Evolutionary conservation across 1,140 invertebrate genomes (phyloP).

Genomic region (Rhagoletis pomonella): DNA sequence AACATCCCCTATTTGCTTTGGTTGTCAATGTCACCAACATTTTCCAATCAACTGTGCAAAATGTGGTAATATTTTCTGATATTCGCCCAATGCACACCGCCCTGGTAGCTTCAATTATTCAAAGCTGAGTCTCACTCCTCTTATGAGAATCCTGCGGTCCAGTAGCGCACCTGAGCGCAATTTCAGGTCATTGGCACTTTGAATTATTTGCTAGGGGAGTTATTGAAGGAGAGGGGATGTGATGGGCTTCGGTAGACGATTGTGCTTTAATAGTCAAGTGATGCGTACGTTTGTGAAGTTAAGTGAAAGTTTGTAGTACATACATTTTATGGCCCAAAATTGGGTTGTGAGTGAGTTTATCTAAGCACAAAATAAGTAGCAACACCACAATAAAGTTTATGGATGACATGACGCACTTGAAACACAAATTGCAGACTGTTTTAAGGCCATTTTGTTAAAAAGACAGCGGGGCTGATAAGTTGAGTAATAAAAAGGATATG

Average conservation of each 20-base stretch:
- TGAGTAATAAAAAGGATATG: too few relatives aligned
- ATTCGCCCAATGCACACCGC: conserved; percentile 1
- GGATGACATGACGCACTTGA: background rate
- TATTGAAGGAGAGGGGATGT: background rate
- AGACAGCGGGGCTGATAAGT: too few relatives aligned
- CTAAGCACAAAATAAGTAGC: background rate
- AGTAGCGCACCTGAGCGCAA: background rate
- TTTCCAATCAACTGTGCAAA: conserved; percentile 47
- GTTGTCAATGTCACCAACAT: conserved; percentile 34
- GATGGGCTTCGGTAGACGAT: background rate
- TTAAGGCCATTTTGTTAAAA: background rate
- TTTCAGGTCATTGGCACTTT: conserved; percentile 33
- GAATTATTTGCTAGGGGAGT: background rate
- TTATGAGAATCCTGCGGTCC: background rate
- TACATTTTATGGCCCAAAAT: background rate
- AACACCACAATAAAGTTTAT: background rate
- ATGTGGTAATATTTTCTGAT: conserved; percentile 50
- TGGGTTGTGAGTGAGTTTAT: background rate
- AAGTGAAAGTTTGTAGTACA: conserved; percentile 5
- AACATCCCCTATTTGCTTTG: background rate
- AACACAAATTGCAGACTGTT: background rate
- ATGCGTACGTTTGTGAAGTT: conserved; percentile 38
- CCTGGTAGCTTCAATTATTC: conserved; percentile 21
- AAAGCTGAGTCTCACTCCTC: background rate
- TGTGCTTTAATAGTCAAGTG: conserved; percentile 1